These are phyloP conservation scores for Lucilia cuprina DNA, from an alignment of 1,140 invertebrate species.

Conservation along the genomic window DNA sequence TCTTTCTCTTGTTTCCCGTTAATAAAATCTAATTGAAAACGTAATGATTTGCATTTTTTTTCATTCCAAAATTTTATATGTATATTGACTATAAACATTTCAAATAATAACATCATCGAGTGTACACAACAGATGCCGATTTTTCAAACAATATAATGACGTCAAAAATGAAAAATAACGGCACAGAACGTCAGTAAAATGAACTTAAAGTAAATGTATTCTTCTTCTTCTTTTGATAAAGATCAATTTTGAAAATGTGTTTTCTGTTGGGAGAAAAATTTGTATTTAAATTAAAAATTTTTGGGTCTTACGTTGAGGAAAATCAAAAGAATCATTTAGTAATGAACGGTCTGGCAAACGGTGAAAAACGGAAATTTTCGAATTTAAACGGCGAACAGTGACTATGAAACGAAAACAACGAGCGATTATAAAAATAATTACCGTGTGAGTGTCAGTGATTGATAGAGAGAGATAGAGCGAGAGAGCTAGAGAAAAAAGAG, in stretches of 20 bases:
- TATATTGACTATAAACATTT: not conserved
- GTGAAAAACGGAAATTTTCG: conserved; percentile 21
- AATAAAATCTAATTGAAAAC: not conserved
- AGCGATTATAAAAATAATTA: not conserved
- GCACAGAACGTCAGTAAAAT: not conserved
- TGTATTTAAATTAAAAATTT: not conserved
- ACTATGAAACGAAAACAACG: conserved; percentile 16
- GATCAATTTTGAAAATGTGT: not conserved
- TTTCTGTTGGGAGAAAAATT: not conserved
- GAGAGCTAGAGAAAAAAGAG: not conserved
- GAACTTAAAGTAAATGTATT: not conserved
- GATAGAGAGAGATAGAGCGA: not conserved
- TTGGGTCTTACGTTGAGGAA: not conserved
- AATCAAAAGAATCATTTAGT: conserved; percentile 11
- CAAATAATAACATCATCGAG: not conserved
- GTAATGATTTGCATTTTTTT: not conserved
- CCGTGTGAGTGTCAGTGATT: not conserved
- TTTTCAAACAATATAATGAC: not conserved
- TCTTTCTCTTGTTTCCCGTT: not conserved
- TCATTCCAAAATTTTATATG: not conserved
- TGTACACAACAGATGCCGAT: not conserved
- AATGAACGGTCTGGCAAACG: not conserved
- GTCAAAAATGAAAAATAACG: not conserved
- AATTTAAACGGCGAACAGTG: not conserved
- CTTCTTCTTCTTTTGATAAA: not conserved